Evolutionary conservation across 2,888 invertebrate genomes (phyloP), one percentile per base, ranked within the genome.

Genomic region (Tenthredo amoena): DNA sequence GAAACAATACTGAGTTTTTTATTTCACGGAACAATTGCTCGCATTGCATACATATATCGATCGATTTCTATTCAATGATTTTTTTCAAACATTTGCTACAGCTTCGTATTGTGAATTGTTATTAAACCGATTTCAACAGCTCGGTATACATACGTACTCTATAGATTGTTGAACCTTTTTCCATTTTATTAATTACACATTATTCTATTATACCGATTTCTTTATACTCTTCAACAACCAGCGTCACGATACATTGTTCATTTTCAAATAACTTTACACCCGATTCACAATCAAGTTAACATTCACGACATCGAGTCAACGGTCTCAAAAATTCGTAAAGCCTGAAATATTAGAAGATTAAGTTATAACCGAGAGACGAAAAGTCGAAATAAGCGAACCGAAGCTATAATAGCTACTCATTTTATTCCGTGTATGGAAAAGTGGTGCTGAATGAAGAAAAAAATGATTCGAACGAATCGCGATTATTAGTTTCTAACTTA

Each of bases 31-130:
- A 15, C 77, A 31, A 26, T 77, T 18, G 50, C 31, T 40, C 15
- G n/a, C 9, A 0, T 34, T 55, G 10, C 26, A 10, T 74, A 18
- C 18, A 26, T 74, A 74, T 43, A 12, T 62, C 34, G 50, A 81
- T 81, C 62, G 81, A 81, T 81, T 81, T 81, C 81, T 62, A 81
- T 81, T 81, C 81, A 81, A 77, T 37, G 21, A 79, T 58, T 62
- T 81, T 62, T 81, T 40, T 5, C 43, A 77, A 81, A 58, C 81
- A 62, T 40, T 77, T 18, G 6, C 18, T 34, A 34, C 40, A 62
- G 40, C 40, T 7, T 62, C 26, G 37, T 81, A 62, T 81, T 62
- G 21, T 40, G 62, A 62, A n/a, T 50, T 58, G 18, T 58, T 34
- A 34, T 50, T 40, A 12, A 62, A n/a, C n/a, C 21, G 21, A 81